phyloP scores from a whole-genome alignment of 2,888 invertebrate species.

The Cylloceria caligata region DNA sequence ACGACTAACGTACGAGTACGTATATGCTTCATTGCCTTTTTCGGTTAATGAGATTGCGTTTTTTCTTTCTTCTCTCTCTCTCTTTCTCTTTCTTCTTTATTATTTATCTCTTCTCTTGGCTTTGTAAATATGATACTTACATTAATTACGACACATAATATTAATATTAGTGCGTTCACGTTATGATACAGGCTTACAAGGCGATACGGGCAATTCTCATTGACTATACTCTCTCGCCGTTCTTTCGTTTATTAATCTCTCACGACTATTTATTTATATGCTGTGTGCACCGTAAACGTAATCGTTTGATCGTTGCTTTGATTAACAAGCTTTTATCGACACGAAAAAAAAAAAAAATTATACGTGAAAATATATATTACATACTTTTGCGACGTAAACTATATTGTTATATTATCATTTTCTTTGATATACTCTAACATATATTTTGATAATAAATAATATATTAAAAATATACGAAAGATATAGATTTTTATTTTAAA shows the following conservation, averaged over 20 bases:
- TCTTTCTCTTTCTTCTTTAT: too few relatives aligned
- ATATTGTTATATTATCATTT: neutral
- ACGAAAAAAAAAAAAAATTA: slow-evolving; percentile 2
- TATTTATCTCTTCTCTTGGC: slow-evolving; percentile 8
- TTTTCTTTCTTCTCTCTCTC: slow-evolving; percentile 3
- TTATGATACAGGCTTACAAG: slow-evolving; percentile 73
- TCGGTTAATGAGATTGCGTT: slow-evolving; percentile 2
- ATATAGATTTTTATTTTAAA: too few relatives aligned
- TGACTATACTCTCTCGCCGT: slow-evolving; percentile 14
- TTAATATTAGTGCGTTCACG: slow-evolving; percentile 73
- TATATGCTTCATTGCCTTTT: neutral
- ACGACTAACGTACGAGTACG: neutral
- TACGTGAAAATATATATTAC: slow-evolving; percentile 1
- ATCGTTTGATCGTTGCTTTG: slow-evolving; percentile 30
- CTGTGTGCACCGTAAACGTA: slow-evolving; percentile 3
- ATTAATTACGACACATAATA: slow-evolving; percentile 73
- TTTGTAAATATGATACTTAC: slow-evolving; percentile 73
- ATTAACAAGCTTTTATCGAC: slow-evolving; percentile 44
- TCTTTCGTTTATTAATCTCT: slow-evolving; percentile 27
- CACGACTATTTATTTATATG: neutral
- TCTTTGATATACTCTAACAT: neutral
- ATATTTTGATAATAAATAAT: too few relatives aligned
- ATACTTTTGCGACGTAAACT: neutral
- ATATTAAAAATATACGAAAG: too few relatives aligned
- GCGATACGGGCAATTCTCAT: slow-evolving; percentile 73